phyloP scores from a whole-genome alignment of 53 echinoderm and acorn worm genomes.

The Paelopatides confundens region DNA sequence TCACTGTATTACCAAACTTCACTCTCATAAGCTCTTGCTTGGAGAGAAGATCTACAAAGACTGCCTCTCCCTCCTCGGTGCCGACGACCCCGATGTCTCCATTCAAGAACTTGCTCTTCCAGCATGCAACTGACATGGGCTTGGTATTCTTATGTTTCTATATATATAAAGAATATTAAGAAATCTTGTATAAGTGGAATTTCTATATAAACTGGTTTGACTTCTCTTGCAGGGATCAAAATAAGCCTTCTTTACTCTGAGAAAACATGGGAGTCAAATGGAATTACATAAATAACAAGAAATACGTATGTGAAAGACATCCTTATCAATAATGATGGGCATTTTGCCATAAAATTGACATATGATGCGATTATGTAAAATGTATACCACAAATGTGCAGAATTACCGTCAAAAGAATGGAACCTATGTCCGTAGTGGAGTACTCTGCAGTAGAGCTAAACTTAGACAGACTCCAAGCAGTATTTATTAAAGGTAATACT shows the following conservation, averaged over 20 bases:
- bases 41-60: conserved; percentile 73
- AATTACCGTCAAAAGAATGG: not conserved
- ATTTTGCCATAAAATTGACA: no score
- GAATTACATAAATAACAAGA: not conserved
- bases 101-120: conserved; percentile 70
- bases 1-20: conserved; percentile 72
- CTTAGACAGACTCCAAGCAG: not conserved
- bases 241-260: no score
- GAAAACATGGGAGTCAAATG: no score
- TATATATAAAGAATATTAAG: not conserved
- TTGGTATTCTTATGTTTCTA: conserved; percentile 26
- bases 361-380: no score
- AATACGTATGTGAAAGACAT: not conserved
- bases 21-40: conserved; percentile 67
- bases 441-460: not conserved
- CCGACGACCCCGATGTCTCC: conserved; percentile 73
- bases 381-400: not conserved
- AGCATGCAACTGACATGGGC: conserved; percentile 56
- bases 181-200: no score
- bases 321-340: no score
- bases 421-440: not conserved
- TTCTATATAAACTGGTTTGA: no score
- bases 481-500: not conserved
- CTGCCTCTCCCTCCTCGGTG: conserved; percentile 81
- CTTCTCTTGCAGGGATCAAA: no score